Conservation (phyloP, 2,888 invertebrate species). For the Eupithecia pulchellata region DNA sequence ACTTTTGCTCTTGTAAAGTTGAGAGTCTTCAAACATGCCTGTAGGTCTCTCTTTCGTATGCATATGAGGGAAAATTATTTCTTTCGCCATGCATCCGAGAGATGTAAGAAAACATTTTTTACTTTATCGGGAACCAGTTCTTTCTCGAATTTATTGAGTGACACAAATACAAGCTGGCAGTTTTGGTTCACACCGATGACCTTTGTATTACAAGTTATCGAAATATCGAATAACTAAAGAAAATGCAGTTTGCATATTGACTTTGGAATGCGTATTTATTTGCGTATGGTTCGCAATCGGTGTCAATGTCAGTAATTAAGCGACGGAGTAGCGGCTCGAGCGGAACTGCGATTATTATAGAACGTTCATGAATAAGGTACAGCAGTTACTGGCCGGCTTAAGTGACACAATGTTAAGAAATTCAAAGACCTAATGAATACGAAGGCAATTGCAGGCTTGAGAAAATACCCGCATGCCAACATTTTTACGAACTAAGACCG, state of each 20-base stretch:
- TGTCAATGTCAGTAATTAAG: conserved; percentile 37
- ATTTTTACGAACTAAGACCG: neutral
- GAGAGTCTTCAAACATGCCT: neutral
- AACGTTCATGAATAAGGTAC: conserved; percentile 6
- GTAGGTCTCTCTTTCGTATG: neutral
- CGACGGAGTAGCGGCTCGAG: conserved; percentile 26
- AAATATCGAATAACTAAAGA: conserved; percentile 5
- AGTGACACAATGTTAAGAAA: neutral
- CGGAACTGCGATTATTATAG: conserved; percentile 27
- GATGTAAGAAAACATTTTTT: neutral
- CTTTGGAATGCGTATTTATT: conserved; percentile 21
- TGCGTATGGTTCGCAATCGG: conserved; percentile 33
- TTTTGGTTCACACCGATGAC: neutral
- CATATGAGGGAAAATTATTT: neutral
- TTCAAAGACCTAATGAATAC: neutral
- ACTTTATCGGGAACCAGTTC: neutral
- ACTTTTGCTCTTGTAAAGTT: neutral
- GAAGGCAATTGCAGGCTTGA: neutral
- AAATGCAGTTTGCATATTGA: conserved; percentile 8
- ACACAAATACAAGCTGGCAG: neutral
- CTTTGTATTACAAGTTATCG: neutral
- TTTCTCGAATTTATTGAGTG: neutral
- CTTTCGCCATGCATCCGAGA: neutral
- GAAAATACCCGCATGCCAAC: neutral
- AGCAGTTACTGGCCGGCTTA: neutral